These are phyloP conservation scores for Tenthredo scrophulariae DNA, from an alignment of 2,888 invertebrate species.

Conservation along the genomic window DNA sequence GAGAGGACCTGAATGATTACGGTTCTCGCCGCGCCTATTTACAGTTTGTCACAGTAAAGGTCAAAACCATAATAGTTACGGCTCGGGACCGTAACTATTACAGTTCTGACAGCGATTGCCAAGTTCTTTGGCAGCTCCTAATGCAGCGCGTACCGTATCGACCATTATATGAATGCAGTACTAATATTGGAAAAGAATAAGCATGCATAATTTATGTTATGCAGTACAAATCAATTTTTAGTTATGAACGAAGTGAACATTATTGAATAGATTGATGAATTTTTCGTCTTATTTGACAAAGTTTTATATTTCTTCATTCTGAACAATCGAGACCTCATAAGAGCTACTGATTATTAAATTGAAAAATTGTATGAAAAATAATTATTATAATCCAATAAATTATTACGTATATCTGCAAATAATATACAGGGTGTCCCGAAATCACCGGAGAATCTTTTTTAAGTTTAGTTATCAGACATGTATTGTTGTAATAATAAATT, in stretches of 20 bases:
- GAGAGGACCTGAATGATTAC: conserved; percentile 22
- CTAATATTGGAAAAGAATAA: conserved; percentile 25
- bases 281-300: too few species aligned
- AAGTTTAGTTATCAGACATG: conserved; percentile 4
- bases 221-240: too few species aligned
- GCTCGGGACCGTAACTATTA: background rate
- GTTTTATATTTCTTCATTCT: too few species aligned
- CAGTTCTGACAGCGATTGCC: conserved; percentile 1
- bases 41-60: conserved; percentile 19
- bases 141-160: conserved; percentile 18
- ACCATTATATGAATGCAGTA: conserved; percentile 9
- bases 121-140: conserved; percentile 11
- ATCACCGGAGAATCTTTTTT: conserved; percentile 13
- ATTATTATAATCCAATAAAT: too few species aligned
- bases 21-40: conserved; percentile 12
- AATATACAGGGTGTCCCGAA: background rate
- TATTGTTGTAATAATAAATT: conserved; percentile 8
- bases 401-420: background rate
- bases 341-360: too few species aligned
- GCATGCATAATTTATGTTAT: background rate
- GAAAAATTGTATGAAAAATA: too few species aligned
- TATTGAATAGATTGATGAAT: too few species aligned
- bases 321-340: too few species aligned
- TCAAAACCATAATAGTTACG: background rate
- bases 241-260: too few species aligned